Conservation (phyloP, 1,140 invertebrate genomes). For the Lethocerus indicus region DNA sequence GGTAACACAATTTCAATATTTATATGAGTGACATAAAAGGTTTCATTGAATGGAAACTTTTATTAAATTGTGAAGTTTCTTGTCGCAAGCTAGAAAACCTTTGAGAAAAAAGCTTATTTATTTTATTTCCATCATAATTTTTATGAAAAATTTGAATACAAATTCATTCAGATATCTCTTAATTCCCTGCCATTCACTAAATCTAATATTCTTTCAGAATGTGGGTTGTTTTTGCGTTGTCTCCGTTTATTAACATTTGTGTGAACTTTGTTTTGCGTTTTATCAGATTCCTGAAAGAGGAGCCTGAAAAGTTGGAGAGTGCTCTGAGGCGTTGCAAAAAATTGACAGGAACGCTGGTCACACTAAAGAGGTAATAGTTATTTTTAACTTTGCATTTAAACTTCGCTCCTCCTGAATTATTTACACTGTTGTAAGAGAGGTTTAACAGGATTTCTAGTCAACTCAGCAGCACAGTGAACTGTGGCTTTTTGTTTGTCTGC, state of each 20-base stretch:
- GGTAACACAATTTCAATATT: too few relatives aligned
- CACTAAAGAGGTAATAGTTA: conserved; percentile 69
- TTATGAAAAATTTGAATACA: too few relatives aligned
- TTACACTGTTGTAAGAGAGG: too few relatives aligned
- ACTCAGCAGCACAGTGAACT: too few relatives aligned
- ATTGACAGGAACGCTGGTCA: conserved; percentile 87
- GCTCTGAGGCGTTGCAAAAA: conserved; percentile 88
- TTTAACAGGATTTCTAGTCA: too few relatives aligned
- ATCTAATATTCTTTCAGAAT: neutral
- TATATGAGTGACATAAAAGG: too few relatives aligned
- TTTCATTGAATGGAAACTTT: too few relatives aligned
- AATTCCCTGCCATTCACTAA: neutral
- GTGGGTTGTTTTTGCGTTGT: neutral
- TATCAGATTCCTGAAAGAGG: conserved; percentile 73
- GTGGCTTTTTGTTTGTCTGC: too few relatives aligned
- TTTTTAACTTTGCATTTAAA: neutral
- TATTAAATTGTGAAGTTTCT: too few relatives aligned
- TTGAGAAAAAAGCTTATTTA: too few relatives aligned
- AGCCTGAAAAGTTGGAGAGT: conserved; percentile 80
- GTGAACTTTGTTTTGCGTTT: conserved; percentile 10
- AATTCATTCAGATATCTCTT: neutral
- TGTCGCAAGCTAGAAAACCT: too few relatives aligned
- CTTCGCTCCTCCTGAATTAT: neutral
- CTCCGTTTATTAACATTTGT: neutral
- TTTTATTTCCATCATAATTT: too few relatives aligned